Evolutionary conservation across 2,888 invertebrate species (phyloP).

Genomic region (Eurytoma californica): DNA sequence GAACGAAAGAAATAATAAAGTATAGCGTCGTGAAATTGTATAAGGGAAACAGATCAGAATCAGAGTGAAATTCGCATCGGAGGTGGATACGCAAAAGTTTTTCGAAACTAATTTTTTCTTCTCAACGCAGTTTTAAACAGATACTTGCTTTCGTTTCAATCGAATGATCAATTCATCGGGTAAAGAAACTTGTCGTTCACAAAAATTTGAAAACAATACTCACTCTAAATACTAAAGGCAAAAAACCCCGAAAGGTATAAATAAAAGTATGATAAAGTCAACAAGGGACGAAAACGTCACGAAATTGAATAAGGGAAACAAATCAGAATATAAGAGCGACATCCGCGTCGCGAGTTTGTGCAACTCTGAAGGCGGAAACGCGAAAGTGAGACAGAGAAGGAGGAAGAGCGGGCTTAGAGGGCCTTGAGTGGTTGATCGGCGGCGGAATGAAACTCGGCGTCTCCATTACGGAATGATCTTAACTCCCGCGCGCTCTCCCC

Average conservation of each 20-base stretch:
- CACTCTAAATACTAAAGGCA: too few relatives aligned
- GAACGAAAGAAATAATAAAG: neutral
- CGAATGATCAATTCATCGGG: too few relatives aligned
- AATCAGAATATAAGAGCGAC: slow-evolving; percentile 42
- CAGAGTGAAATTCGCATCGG: too few relatives aligned
- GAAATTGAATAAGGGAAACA: slow-evolving; percentile 40
- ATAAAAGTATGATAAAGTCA: slow-evolving; percentile 20
- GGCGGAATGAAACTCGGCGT: slow-evolving; percentile 64
- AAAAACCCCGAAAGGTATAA: too few relatives aligned
- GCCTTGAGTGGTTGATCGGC: slow-evolving; percentile 63
- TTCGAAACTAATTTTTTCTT: too few relatives aligned
- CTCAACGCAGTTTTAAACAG: too few relatives aligned
- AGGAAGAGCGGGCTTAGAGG: slow-evolving; percentile 56
- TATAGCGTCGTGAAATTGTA: neutral
- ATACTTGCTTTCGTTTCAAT: too few relatives aligned
- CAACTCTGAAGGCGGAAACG: slow-evolving; percentile 41
- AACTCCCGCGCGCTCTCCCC: slow-evolving; percentile 51
- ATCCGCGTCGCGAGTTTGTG: slow-evolving; percentile 34
- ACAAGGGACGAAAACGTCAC: neutral
- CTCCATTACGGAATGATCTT: slow-evolving; percentile 62
- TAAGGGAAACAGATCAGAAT: neutral
- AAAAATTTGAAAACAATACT: too few relatives aligned
- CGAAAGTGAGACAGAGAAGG: slow-evolving; percentile 22
- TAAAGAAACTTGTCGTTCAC: too few relatives aligned
- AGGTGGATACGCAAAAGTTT: too few relatives aligned